Conservation (phyloP, 2,797 vertebrate genomes). For the Sphaeramia orbicularis region DNA sequence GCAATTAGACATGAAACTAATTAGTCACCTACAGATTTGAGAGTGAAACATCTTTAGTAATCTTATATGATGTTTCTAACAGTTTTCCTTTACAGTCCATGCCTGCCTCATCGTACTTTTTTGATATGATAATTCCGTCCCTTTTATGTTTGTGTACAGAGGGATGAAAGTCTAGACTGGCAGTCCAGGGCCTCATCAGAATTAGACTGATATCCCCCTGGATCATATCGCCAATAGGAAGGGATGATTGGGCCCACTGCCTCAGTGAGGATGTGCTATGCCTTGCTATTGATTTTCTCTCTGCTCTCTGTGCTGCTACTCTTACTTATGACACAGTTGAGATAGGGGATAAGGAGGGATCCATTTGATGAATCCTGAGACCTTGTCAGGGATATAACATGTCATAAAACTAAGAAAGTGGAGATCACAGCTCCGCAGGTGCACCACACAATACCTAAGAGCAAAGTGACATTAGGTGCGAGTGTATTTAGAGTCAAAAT, state of each 20-base stretch:
- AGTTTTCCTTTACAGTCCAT: slow-evolving; percentile 36
- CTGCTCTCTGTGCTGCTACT: slow-evolving; percentile 69
- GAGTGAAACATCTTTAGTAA: slow-evolving; percentile 48
- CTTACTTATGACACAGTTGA: slow-evolving; percentile 80
- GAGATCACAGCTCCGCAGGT: slow-evolving; percentile 57
- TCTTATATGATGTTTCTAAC: slow-evolving; percentile 47
- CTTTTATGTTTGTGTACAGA: slow-evolving; percentile 78
- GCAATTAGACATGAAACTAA: slow-evolving; percentile 70
- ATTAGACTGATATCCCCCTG: slow-evolving; percentile 76
- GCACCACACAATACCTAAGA: slow-evolving; percentile 26
- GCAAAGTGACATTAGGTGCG: slow-evolving; percentile 37
- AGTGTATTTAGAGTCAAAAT: slow-evolving; percentile 61
- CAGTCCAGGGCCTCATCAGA: slow-evolving; percentile 72
- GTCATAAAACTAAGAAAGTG: slow-evolving; percentile 71
- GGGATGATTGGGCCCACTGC: slow-evolving; percentile 73
- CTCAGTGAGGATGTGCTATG: slow-evolving; percentile 69
- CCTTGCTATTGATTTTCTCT: slow-evolving; percentile 83
- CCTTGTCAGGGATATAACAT: slow-evolving; percentile 76
- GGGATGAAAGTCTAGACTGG: slow-evolving; percentile 78
- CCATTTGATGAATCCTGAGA: slow-evolving; percentile 78
- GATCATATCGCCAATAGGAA: slow-evolving; percentile 76
- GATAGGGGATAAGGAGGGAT: slow-evolving; percentile 75
- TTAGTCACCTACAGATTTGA: slow-evolving; percentile 62
- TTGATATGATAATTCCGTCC: slow-evolving; percentile 72
- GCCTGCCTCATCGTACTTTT: slow-evolving; percentile 44